Conservation (phyloP, 2,113 vertebrate genomes). For the Indicator indicator region DNA sequence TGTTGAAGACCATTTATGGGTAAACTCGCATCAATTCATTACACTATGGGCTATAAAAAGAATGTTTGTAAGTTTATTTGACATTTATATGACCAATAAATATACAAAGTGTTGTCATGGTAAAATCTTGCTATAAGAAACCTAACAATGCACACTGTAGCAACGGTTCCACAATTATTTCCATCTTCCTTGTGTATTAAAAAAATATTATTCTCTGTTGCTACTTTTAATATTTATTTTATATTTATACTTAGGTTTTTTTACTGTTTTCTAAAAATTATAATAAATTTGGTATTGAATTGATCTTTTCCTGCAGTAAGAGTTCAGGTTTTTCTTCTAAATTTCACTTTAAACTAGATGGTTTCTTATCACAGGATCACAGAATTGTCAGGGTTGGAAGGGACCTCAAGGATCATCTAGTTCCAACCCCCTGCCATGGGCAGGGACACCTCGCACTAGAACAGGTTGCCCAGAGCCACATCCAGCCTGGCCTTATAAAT, state of each 20-base stretch:
- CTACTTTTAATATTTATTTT: too few species aligned
- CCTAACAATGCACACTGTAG: accelerated
- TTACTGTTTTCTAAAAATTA: neutral
- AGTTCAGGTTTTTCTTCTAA: neutral
- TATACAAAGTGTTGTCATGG: neutral
- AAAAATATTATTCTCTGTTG: neutral
- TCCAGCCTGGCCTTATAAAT: too few species aligned
- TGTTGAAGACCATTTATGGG: neutral
- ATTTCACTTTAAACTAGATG: neutral
- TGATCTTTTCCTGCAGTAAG: neutral
- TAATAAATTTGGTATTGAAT: neutral
- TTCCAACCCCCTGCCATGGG: too few species aligned
- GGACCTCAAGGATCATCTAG: too few species aligned
- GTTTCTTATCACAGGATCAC: too few species aligned
- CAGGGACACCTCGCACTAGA: too few species aligned
- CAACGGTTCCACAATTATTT: neutral
- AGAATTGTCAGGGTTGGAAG: too few species aligned
- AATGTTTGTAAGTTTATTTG: neutral
- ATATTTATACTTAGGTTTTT: neutral
- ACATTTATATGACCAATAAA: neutral
- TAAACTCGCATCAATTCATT: neutral
- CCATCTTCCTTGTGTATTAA: neutral
- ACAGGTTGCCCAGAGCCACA: too few species aligned
- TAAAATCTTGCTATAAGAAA: neutral
- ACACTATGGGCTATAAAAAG: neutral